Percentiles rank a stretch among this genome's conserved stretches.
phyloP scores from a whole-genome alignment of 2,888 invertebrate genomes.

The Xanthorhoe designata region DNA sequence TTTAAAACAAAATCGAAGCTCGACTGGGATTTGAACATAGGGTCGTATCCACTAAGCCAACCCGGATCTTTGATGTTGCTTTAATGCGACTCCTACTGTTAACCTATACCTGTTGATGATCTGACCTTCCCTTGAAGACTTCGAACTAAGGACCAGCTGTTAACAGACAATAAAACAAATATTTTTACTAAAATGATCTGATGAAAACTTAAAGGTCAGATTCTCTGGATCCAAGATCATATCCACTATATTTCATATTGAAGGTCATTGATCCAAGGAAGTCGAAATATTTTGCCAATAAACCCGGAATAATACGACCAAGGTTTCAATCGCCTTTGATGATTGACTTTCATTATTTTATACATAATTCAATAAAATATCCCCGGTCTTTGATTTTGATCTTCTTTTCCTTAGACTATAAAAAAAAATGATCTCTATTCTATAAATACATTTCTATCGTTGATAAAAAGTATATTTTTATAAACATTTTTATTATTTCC shows the following conservation, averaged over 20 bases:
- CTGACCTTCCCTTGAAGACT: not conserved
- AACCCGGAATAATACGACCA: not conserved
- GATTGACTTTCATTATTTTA: too few species aligned
- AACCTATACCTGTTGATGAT: not conserved
- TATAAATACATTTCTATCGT: too few species aligned
- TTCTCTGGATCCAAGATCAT: not conserved
- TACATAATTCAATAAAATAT: too few species aligned
- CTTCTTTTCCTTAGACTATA: too few species aligned
- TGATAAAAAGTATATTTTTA: too few species aligned
- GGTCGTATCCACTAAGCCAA: not conserved
- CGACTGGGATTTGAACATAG: too few species aligned
- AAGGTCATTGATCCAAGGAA: not conserved
- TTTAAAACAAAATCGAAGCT: too few species aligned
- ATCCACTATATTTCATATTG: not conserved
- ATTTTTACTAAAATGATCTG: not conserved
- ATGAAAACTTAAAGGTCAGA: not conserved
- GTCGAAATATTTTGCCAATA: not conserved
- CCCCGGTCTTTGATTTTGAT: too few species aligned
- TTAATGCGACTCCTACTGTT: not conserved
- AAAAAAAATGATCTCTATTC: too few species aligned
- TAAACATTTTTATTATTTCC: too few species aligned
- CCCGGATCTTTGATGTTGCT: not conserved
- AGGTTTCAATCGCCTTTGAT: too few species aligned
- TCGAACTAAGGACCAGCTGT: not conserved
- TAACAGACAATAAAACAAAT: conserved; percentile 1